These are phyloP conservation scores for Luidia sarsii DNA, from an alignment of 53 echinoderm and acorn worm species.

Conservation along the genomic window DNA sequence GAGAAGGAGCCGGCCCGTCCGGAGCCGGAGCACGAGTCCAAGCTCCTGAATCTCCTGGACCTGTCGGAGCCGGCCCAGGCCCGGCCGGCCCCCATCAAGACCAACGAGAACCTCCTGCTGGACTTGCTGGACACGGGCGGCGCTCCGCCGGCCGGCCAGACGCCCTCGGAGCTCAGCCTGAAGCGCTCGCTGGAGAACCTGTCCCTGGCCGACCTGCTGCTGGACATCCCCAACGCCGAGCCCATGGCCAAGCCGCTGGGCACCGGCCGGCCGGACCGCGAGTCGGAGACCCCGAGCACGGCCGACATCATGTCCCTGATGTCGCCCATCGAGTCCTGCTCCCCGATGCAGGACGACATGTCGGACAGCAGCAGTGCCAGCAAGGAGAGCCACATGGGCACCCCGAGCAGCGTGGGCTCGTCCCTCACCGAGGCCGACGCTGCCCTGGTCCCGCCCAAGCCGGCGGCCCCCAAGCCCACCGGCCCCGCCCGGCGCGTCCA, in stretches of 20 bases:
- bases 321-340: slow-evolving; percentile 78
- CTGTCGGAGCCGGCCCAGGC: slow-evolving; percentile 77
- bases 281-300: slow-evolving; percentile 30
- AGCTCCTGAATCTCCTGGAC: slow-evolving; percentile 76
- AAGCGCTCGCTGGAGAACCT: slow-evolving; percentile 50
- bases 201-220: slow-evolving; percentile 38
- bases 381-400: slow-evolving; percentile 59
- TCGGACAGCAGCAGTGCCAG: slow-evolving; percentile 58
- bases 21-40: slow-evolving; percentile 14
- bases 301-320: slow-evolving; percentile 38
- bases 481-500: slow-evolving; percentile 44
- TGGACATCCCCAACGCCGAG: slow-evolving; percentile 38
- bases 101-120: slow-evolving; percentile 72
- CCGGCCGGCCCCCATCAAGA: slow-evolving; percentile 54
- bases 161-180: slow-evolving; percentile 24
- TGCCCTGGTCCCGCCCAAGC: slow-evolving; percentile 56
- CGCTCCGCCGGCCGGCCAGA: slow-evolving; percentile 17
- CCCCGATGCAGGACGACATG: slow-evolving; percentile 58
- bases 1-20: slow-evolving; percentile 43
- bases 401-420: slow-evolving; percentile 69
- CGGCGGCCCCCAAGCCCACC: slow-evolving; percentile 17
- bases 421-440: slow-evolving; percentile 79
- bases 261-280: slow-evolving; percentile 11
- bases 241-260: slow-evolving; percentile 13
- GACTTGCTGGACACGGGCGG: slow-evolving; percentile 67